Evolutionary conservation across 2,113 vertebrate genomes (phyloP).

Genomic region (Rana temporaria): DNA sequence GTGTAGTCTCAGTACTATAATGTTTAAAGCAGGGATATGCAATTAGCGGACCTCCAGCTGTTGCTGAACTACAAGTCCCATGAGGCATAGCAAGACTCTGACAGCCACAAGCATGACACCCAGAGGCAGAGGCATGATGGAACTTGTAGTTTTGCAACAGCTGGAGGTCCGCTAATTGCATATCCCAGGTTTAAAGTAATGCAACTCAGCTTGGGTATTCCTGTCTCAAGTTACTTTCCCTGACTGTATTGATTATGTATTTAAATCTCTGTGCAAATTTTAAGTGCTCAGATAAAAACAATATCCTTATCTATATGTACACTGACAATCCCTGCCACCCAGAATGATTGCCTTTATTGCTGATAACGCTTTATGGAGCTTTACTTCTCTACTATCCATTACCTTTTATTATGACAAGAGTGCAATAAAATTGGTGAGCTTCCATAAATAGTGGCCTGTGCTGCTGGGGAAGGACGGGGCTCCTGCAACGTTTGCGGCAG

Average conservation of each 20-base stretch:
- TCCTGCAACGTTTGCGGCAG: too few species aligned
- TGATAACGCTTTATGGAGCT: conserved; percentile 38
- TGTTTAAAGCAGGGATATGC: too few species aligned
- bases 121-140: too few species aligned
- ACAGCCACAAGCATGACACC: too few species aligned
- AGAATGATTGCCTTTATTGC: conserved; percentile 22
- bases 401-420: conserved; percentile 16
- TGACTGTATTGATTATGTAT: conserved; percentile 21
- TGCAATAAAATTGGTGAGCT: neutral
- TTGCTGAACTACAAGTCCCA: too few species aligned
- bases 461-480: neutral
- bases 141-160: too few species aligned
- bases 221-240: neutral
- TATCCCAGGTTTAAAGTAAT: too few species aligned
- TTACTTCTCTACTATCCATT: conserved; percentile 16
- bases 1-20: too few species aligned
- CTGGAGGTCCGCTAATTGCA: too few species aligned
- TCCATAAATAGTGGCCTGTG: conserved; percentile 13
- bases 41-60: too few species aligned
- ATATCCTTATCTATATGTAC: conserved; percentile 39
- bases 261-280: conserved; percentile 19
- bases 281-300: conserved; percentile 11
- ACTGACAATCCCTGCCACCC: neutral
- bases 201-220: neutral
- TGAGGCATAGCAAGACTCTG: too few species aligned